phyloP scores from a whole-genome alignment of 2,888 invertebrate species.

The Odontomyia ornata region DNA sequence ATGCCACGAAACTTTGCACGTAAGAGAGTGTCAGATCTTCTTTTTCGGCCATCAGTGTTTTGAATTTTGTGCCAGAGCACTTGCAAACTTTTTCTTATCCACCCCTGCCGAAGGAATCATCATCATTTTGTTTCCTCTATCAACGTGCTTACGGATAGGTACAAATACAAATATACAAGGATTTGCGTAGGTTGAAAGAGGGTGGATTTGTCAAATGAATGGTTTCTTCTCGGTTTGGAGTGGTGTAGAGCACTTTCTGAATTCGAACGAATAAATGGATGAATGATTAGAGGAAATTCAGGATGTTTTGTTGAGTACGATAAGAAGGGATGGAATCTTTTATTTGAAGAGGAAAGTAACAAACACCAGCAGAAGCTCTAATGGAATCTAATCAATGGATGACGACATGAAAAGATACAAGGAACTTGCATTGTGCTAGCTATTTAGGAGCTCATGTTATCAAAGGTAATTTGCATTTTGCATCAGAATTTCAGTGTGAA shows the following conservation, averaged over 20 bases:
- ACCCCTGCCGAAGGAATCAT: slow-evolving; percentile 8
- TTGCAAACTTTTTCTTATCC: slow-evolving; percentile 3
- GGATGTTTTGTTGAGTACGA: not conserved
- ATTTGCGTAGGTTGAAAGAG: not conserved
- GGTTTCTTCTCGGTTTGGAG: not conserved
- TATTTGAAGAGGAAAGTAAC: not conserved
- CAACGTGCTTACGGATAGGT: slow-evolving; percentile 5
- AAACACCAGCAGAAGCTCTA: not conserved
- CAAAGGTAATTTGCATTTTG: too few relatives aligned
- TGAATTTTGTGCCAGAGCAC: slow-evolving; percentile 11
- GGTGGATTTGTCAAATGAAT: slow-evolving; percentile 30
- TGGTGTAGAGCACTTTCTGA: not conserved
- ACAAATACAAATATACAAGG: not conserved
- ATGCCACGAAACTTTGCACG: slow-evolving; percentile 7
- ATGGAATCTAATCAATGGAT: slow-evolving; percentile 10
- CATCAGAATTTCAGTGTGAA: too few relatives aligned
- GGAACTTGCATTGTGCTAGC: too few relatives aligned
- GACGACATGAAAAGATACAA: not conserved
- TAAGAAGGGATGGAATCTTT: not conserved
- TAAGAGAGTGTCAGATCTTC: slow-evolving; percentile 37
- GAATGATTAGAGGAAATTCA: slow-evolving; percentile 38
- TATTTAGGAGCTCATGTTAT: too few relatives aligned
- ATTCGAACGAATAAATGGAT: slow-evolving; percentile 35
- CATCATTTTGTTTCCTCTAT: slow-evolving; percentile 24
- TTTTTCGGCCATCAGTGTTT: slow-evolving; percentile 43